Conservation (phyloP, 2,888 invertebrate genomes). For the Napeogenes sylphis region DNA sequence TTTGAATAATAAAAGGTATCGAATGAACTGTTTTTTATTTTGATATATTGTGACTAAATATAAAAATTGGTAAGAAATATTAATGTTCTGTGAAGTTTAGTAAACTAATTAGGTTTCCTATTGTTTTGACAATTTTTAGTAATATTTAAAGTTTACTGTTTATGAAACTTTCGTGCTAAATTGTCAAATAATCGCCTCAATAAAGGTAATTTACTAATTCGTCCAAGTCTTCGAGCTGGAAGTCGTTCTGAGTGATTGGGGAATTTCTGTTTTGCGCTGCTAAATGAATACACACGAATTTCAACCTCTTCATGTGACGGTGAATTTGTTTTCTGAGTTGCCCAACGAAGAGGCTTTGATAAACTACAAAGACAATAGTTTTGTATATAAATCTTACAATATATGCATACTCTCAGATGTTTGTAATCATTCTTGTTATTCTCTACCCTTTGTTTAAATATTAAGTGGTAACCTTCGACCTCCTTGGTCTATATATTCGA, state of each 20-base stretch:
- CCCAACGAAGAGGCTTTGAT: conserved; percentile 68
- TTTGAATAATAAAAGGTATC: too few species aligned
- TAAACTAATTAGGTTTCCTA: too few species aligned
- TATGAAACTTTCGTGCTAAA: background rate
- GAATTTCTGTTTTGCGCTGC: conserved; percentile 41
- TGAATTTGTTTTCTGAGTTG: conserved; percentile 59
- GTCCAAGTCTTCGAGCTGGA: conserved; percentile 50
- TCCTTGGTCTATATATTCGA: too few species aligned
- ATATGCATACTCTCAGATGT: background rate
- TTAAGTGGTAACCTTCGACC: too few species aligned
- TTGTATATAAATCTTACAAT: background rate
- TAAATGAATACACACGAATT: conserved; percentile 61
- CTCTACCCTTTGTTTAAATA: too few species aligned
- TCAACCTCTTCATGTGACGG: conserved; percentile 62
- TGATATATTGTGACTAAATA: too few species aligned
- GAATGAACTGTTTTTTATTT: too few species aligned
- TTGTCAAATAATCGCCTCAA: conserved; percentile 16
- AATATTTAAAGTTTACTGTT: background rate
- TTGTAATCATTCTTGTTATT: too few species aligned
- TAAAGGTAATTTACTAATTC: conserved; percentile 35
- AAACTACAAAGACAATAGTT: conserved; percentile 42
- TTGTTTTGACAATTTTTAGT: too few species aligned
- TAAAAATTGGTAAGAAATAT: too few species aligned
- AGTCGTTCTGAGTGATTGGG: conserved; percentile 36
- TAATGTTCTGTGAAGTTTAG: too few species aligned